A percentile compares a stretch with the other conserved stretches of the same genome.
phyloP scores from a whole-genome alignment of 2,113 vertebrate species.

The Nannospalax galili region DNA sequence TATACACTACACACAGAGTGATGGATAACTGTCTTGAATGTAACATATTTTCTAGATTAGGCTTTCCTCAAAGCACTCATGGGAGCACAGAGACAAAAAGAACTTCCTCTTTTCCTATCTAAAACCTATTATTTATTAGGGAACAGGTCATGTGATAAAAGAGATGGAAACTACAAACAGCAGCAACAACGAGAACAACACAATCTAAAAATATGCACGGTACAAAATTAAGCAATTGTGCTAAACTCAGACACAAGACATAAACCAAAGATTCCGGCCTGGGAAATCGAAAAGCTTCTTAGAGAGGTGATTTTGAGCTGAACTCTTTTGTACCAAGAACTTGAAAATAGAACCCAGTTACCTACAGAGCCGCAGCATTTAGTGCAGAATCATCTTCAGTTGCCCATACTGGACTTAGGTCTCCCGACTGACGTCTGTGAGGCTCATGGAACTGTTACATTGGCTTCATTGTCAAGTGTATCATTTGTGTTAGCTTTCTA shows the following conservation, averaged over 20 bases:
- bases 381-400: neutral
- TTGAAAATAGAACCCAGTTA: neutral
- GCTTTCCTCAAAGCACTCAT: neutral
- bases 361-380: neutral
- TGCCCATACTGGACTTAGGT: neutral
- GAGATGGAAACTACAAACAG: neutral
- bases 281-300: neutral
- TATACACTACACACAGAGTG: neutral
- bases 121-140: neutral
- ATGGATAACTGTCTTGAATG: neutral
- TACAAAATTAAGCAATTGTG: neutral
- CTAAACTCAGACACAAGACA: neutral
- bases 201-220: neutral
- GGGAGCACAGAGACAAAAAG: neutral
- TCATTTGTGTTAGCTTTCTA: neutral
- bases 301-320: neutral
- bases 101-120: neutral
- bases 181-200: neutral
- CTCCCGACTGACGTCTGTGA: constrained; percentile 5
- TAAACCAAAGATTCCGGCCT: neutral
- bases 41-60: neutral
- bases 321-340: neutral
- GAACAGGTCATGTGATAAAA: neutral
- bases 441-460: neutral
- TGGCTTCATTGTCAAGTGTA: neutral